phyloP scores from a whole-genome alignment of 2,888 invertebrate species.

The Acleris laterana region DNA sequence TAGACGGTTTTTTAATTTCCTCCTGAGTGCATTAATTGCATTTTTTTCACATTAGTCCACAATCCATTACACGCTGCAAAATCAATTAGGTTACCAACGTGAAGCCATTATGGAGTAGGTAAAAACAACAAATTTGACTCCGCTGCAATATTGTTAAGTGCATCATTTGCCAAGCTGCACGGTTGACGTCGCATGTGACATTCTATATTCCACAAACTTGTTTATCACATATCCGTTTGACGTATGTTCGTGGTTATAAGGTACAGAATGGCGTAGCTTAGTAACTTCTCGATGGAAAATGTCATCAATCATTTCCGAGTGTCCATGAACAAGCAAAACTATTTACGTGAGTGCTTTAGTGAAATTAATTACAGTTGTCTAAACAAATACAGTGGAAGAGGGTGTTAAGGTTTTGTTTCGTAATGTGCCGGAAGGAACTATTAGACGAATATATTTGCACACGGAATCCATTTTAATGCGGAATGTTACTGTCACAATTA shows the following conservation, averaged over 20 bases:
- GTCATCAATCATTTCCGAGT: conserved; percentile 66
- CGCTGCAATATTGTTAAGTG: conserved; percentile 66
- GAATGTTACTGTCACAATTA: not conserved
- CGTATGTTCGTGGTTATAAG: conserved; percentile 10
- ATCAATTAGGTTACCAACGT: conserved; percentile 44
- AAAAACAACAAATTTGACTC: conserved; percentile 62
- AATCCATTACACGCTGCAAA: conserved; percentile 43
- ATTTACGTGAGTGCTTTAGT: conserved; percentile 58
- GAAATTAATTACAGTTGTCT: conserved; percentile 57
- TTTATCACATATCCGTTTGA: conserved; percentile 6
- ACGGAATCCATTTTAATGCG: too few relatives aligned
- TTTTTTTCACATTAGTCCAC: conserved; percentile 54
- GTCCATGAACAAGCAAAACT: conserved; percentile 56
- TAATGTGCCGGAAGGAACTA: not conserved
- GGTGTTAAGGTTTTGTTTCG: conserved; percentile 44
- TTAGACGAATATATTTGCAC: not conserved
- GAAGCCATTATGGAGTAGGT: conserved; percentile 36
- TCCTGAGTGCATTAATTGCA: conserved; percentile 42
- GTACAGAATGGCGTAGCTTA: not conserved
- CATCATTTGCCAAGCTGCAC: conserved; percentile 58
- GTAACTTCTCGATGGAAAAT: conserved; percentile 12
- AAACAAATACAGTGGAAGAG: conserved; percentile 57
- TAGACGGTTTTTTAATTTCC: conserved; percentile 33
- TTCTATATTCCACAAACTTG: conserved; percentile 24
- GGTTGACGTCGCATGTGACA: conserved; percentile 47